phyloP scores from a whole-genome alignment of 2,888 invertebrate species.

The Tetrapedia diversipes region DNA sequence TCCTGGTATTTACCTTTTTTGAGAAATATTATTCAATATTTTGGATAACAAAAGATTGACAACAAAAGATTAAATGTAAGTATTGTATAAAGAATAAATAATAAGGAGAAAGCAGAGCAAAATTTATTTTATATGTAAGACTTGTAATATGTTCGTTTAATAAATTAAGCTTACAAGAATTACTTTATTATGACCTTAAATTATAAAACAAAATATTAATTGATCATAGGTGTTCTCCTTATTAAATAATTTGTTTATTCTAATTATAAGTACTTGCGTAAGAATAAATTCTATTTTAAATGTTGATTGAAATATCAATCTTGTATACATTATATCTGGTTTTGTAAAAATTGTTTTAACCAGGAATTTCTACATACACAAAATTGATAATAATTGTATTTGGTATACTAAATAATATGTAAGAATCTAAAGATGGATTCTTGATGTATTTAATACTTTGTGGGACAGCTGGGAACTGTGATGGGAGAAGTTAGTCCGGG shows the following conservation, averaged over 20 bases:
- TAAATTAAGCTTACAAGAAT: neutral
- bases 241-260: conserved; percentile 13
- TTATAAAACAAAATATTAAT: neutral
- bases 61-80: conserved; percentile 52
- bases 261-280: conserved; percentile 18
- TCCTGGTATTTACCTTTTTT: conserved; percentile 47
- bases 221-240: conserved; percentile 29
- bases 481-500: conserved; percentile 80
- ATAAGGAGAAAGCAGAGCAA: conserved; percentile 22
- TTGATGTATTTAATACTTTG: conserved; percentile 78
- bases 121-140: neutral
- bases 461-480: conserved; percentile 80
- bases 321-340: conserved; percentile 24
- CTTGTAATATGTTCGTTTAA: neutral
- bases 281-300: conserved; percentile 17
- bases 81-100: conserved; percentile 38
- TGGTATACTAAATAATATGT: conserved; percentile 53
- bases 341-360: conserved; percentile 37
- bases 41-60: conserved; percentile 39
- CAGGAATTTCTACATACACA: conserved; percentile 20
- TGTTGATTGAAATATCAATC: conserved; percentile 31
- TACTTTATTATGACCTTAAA: neutral
- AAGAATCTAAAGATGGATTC: conserved; percentile 65
- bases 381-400: conserved; percentile 49
- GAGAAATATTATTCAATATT: conserved; percentile 46